These are phyloP conservation scores for Brachyistius frenatus DNA, from an alignment of 2,113 vertebrate genomes.

Conservation along the genomic window DNA sequence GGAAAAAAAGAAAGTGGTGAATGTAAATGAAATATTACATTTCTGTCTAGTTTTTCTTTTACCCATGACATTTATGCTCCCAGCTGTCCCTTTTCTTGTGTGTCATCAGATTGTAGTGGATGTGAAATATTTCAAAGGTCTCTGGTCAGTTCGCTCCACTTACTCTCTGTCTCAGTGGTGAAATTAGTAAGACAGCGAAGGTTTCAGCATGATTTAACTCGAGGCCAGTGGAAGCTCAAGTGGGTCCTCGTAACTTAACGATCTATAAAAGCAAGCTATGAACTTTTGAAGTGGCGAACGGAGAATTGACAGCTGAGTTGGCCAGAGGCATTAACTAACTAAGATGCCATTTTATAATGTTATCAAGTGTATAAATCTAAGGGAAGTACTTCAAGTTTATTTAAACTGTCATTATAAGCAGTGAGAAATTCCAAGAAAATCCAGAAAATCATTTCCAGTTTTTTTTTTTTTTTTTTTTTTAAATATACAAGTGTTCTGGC, in stretches of 20 bases:
- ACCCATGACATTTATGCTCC: constrained; percentile 30
- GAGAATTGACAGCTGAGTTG: background rate
- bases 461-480: background rate
- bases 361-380: constrained; percentile 13
- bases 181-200: constrained; percentile 43
- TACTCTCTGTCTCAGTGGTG: constrained; percentile 29
- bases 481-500: background rate
- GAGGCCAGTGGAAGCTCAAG: background rate
- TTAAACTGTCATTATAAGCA: background rate
- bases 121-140: constrained; percentile 57
- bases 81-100: constrained; percentile 5
- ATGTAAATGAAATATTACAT: constrained; percentile 25
- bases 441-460: background rate
- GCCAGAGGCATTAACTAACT: background rate
- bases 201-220: constrained; percentile 39
- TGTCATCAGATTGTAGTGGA: constrained; percentile 4
- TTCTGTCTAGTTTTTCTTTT: constrained; percentile 26
- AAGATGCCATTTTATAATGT: background rate
- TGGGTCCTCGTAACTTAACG: constrained; percentile 23
- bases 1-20: background rate
- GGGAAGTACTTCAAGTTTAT: background rate
- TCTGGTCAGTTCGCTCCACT: constrained; percentile 39
- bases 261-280: constrained; percentile 53
- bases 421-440: background rate
- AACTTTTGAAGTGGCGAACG: constrained; percentile 27